These are phyloP conservation scores for Bicyclus anynana DNA, from an alignment of 1,140 invertebrate species.

Conservation along the genomic window DNA sequence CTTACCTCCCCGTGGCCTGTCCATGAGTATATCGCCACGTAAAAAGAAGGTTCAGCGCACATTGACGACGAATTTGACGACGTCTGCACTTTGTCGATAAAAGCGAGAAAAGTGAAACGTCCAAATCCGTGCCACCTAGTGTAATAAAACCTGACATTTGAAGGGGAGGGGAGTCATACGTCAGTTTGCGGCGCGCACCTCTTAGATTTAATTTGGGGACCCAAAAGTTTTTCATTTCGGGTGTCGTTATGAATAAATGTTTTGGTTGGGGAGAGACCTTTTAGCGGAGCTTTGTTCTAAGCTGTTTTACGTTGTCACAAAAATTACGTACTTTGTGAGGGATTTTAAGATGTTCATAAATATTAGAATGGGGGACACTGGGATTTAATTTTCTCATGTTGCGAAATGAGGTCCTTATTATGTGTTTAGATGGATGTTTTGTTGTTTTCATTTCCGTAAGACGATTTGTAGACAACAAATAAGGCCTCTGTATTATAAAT, in stretches of 20 bases:
- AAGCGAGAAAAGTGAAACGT: neutral
- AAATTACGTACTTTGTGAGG: neutral
- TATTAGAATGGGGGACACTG: neutral
- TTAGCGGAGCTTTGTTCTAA: slow-evolving; percentile 6
- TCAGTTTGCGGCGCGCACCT: neutral
- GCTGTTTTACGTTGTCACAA: slow-evolving; percentile 4
- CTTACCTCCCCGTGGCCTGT: too few species aligned
- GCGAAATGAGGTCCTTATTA: neutral
- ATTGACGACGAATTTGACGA: too few species aligned
- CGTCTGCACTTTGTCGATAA: neutral
- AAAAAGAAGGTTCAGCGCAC: too few species aligned
- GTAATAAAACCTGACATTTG: neutral
- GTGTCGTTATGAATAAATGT: slow-evolving; percentile 9
- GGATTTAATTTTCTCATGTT: neutral
- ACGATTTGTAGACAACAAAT: too few species aligned
- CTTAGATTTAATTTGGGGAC: neutral
- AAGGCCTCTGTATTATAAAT: too few species aligned
- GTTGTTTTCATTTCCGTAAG: too few species aligned
- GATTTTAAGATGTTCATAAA: slow-evolving; percentile 1
- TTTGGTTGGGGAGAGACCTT: neutral
- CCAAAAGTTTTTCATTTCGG: slow-evolving; percentile 6
- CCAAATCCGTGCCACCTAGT: neutral
- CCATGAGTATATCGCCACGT: too few species aligned
- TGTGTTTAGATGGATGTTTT: too few species aligned
- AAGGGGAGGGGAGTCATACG: neutral